These are phyloP conservation scores for Centropus bengalensis DNA, from an alignment of 2,113 vertebrate genomes.

Conservation along the genomic window DNA sequence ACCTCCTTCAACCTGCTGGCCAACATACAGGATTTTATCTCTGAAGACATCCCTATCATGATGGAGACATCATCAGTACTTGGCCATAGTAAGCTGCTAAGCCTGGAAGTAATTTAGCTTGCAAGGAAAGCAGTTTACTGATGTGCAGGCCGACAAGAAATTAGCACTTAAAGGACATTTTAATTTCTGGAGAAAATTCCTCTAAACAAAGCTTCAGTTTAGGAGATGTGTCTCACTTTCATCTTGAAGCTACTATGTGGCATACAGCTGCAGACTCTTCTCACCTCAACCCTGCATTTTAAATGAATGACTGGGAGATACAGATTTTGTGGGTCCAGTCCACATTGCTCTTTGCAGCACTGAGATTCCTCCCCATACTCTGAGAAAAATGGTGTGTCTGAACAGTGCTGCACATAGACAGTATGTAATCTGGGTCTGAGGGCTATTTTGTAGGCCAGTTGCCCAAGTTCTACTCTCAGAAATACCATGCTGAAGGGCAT, in stretches of 20 bases:
- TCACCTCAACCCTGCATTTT: not conserved
- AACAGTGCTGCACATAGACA: not conserved
- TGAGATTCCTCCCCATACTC: not conserved
- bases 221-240: not conserved
- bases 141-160: not conserved
- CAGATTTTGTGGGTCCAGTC: not conserved
- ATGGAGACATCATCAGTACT: not conserved
- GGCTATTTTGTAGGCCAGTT: not conserved
- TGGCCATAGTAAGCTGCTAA: not conserved
- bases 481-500: not conserved
- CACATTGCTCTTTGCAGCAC: fast-evolving
- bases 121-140: not conserved
- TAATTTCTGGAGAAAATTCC: not conserved
- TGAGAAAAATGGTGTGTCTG: not conserved
- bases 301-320: not conserved
- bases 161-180: not conserved
- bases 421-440: not conserved
- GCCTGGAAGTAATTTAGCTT: not conserved
- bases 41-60: not conserved
- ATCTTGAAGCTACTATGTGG: not conserved
- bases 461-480: not conserved
- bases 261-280: not conserved
- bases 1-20: not conserved
- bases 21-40: not conserved
- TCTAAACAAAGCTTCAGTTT: not conserved